Percentiles rank a stretch among this genome's conserved stretches.
These are phyloP conservation scores for Brachyopa scutellaris DNA, from an alignment of 2,888 invertebrate species.

Conservation along the genomic window DNA sequence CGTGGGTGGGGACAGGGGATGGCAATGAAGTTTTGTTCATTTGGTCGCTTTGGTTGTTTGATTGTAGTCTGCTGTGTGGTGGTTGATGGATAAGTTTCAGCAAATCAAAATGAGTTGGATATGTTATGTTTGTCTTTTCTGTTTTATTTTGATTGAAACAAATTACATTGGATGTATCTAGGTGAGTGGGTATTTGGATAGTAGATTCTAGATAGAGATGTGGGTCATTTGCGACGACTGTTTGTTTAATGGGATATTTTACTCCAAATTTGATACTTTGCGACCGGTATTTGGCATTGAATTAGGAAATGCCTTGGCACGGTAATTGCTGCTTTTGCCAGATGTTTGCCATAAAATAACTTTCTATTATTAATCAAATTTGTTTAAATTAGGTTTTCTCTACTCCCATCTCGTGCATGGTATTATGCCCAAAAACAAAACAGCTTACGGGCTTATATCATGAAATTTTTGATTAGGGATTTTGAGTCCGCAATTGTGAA, in stretches of 20 bases:
- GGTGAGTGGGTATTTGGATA: conserved; percentile 6
- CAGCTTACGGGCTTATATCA: too few species aligned
- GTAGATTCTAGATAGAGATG: background rate
- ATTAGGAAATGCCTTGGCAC: too few species aligned
- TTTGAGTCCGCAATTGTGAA: too few species aligned
- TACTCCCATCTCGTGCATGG: too few species aligned
- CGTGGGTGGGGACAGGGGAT: too few species aligned
- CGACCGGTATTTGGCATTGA: background rate
- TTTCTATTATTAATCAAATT: too few species aligned
- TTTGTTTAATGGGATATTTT: conserved; percentile 19
- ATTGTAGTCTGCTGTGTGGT: conserved; percentile 1
- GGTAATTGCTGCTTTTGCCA: too few species aligned
- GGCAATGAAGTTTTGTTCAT: conserved; percentile 11
- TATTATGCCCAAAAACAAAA: too few species aligned
- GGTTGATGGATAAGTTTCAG: conserved; percentile 54
- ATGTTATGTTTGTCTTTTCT: background rate
- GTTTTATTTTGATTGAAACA: conserved; percentile 18
- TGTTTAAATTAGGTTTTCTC: too few species aligned
- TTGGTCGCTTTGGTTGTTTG: background rate
- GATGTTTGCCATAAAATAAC: too few species aligned
- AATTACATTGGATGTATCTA: conserved; percentile 37
- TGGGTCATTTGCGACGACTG: conserved; percentile 10
- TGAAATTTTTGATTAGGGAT: too few species aligned
- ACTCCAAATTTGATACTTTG: conserved; percentile 15
- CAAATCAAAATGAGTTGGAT: conserved; percentile 40